Evolutionary conservation across 2,113 vertebrate species (phyloP), one percentile per base, ranked within the genome.

Genomic region (Oceanodroma tethys): DNA sequence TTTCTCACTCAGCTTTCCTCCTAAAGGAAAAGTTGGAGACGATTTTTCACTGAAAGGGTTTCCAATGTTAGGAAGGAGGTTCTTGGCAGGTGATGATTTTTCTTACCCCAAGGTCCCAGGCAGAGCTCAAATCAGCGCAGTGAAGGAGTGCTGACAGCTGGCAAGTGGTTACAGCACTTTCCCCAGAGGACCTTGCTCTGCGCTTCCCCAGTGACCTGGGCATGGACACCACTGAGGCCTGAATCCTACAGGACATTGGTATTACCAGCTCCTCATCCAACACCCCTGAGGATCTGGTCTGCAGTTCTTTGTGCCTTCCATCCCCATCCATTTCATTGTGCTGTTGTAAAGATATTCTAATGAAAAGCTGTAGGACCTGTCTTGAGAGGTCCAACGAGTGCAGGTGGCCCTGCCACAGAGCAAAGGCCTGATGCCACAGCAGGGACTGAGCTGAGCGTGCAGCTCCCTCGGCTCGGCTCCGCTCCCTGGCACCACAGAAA

Each of bases 371-470:
- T 13, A 10, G 68, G 36, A 30, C 8, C 53, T 34, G 40, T 52
- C 10, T 13, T 8, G 34, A 76, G 34, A 29, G 20, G 2, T 18
- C 16, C n/a, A 58, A 32, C 0, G 3, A 21, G n/a, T 9, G 38
- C 21, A 38, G 8, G 9, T 21, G 58, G 47, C 50, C 13, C 55
- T 62, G 42, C 42, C 16, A 4, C 26, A 80, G 60, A 40, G 42
- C 30, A 43, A 40, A 36, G 34, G 4, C 7, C 23, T 59, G 18
- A 42, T 25, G 73, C 21, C 38, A 20, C 53, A 88, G 43, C 48
- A 55, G 27, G 19, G 25, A 32, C 56, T 0, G 0, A 81, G 13
- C 10, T 29, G 42, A 80, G 36, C 2, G 0, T 56, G 13, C 43
- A 65, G 25, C 56, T 83, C 25, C 11, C 6, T 68, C 16, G 2